Conservation (phyloP, 2,113 vertebrate species). For the Poicephalus meyeri region DNA sequence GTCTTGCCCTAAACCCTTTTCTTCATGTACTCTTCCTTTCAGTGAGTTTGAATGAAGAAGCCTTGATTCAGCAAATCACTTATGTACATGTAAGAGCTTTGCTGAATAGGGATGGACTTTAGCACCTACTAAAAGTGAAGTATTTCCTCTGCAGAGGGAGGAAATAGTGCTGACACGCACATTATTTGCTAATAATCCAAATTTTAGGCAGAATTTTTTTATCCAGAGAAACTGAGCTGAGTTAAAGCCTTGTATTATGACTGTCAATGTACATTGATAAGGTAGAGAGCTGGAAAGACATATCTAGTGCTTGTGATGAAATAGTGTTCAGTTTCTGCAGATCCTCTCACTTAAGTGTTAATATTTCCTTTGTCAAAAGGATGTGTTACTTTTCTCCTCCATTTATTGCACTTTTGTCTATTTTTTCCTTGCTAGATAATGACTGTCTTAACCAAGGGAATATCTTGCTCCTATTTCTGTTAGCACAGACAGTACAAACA, state of each 20-base stretch:
- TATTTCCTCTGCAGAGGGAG: constrained; percentile 29
- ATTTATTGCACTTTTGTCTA: not conserved
- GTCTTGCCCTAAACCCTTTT: not conserved
- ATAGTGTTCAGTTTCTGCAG: not conserved
- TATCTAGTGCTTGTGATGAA: not conserved
- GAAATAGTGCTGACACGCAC: constrained; percentile 8
- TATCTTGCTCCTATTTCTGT: not conserved
- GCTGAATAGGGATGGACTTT: constrained; percentile 19
- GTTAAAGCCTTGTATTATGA: not conserved
- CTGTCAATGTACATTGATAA: not conserved
- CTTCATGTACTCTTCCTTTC: not conserved
- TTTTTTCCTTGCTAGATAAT: not conserved
- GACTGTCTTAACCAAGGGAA: not conserved
- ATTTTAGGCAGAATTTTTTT: not conserved
- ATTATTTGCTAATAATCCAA: constrained; percentile 14
- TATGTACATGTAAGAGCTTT: constrained; percentile 1
- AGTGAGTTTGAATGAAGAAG: not conserved
- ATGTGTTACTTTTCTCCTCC: not conserved
- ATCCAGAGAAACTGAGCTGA: not conserved
- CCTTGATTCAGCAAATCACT: constrained; percentile 27
- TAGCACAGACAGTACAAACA: not conserved
- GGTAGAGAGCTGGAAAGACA: not conserved
- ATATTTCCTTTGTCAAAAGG: not conserved
- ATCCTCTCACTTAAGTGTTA: not conserved
- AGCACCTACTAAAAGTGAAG: constrained; percentile 37